Conservation (phyloP, 1,140 invertebrate species). For the Melipona quadrifasciata region DNA sequence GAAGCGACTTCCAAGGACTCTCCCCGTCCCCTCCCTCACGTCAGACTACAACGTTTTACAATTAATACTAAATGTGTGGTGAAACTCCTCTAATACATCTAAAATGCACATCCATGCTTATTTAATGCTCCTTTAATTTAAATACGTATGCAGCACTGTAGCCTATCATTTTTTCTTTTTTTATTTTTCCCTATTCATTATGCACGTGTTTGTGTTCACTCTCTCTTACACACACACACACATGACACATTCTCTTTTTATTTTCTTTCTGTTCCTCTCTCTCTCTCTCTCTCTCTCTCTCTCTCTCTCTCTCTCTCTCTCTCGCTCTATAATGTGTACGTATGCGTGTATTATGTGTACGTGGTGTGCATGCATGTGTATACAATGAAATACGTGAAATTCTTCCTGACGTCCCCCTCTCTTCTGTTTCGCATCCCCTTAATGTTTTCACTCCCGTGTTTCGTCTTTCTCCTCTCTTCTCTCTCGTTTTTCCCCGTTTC, state of each 20-base stretch:
- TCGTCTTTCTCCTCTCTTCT: not conserved
- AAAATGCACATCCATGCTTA: slow-evolving; percentile 73
- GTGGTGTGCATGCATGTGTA: slow-evolving; percentile 1
- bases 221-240: not conserved
- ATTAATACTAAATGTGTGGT: slow-evolving; percentile 69
- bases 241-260: too few relatives aligned
- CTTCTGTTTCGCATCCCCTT: not conserved
- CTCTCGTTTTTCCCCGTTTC: not conserved
- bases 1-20: not conserved
- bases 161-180: slow-evolving; percentile 62
- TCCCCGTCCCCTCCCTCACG: slow-evolving; percentile 30
- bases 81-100: slow-evolving; percentile 70
- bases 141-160: slow-evolving; percentile 69
- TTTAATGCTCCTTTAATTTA: slow-evolving; percentile 70
- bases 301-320: not conserved
- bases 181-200: slow-evolving; percentile 60
- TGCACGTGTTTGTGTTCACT: slow-evolving; percentile 45
- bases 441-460: not conserved
- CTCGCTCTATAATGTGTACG: slow-evolving; percentile 42
- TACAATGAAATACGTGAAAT: slow-evolving; percentile 23
- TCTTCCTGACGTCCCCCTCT: slow-evolving; percentile 9
- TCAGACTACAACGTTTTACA: slow-evolving; percentile 51
- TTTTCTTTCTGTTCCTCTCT: not conserved
- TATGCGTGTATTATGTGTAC: slow-evolving; percentile 32
- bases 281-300: not conserved